A percentile compares a stretch with the other conserved stretches of the same genome.
Evolutionary conservation across 2,113 vertebrate genomes (phyloP).

Genomic region (Notarius quadriscutis): DNA sequence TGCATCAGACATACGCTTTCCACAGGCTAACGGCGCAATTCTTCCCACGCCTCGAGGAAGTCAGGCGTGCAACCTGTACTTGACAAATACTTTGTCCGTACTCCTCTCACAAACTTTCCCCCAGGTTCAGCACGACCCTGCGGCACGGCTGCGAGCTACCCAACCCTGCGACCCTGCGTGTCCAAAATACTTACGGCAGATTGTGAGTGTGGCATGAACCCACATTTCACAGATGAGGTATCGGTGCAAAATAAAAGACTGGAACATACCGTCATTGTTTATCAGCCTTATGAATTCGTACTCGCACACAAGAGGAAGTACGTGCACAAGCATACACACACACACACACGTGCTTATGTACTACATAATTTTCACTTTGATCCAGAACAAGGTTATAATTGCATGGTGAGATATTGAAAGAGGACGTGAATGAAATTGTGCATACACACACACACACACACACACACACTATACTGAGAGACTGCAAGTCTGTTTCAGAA

Average conservation of each 20-base stretch:
- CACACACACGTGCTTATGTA: background rate
- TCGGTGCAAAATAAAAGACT: background rate
- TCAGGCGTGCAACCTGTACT: no score
- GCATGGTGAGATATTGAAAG: conserved; percentile 17
- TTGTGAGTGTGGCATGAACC: no score
- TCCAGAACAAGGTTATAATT: conserved; percentile 28
- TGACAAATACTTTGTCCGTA: no score
- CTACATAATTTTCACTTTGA: background rate
- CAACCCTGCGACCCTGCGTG: no score
- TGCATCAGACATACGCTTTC: no score
- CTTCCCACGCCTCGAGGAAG: no score
- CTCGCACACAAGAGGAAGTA: background rate
- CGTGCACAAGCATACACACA: background rate
- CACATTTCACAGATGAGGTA: no score
- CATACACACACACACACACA: background rate
- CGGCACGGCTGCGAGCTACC: no score
- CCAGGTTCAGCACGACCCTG: no score
- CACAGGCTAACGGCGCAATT: no score
- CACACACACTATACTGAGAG: background rate
- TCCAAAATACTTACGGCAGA: no score
- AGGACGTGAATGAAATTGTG: conserved; percentile 12
- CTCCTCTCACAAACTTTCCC: no score
- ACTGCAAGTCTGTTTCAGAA: conserved; percentile 18
- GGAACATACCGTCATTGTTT: background rate
- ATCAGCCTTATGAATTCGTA: background rate